Conservation (phyloP, 1,140 invertebrate species). For the Drosophila nannoptera region DNA sequence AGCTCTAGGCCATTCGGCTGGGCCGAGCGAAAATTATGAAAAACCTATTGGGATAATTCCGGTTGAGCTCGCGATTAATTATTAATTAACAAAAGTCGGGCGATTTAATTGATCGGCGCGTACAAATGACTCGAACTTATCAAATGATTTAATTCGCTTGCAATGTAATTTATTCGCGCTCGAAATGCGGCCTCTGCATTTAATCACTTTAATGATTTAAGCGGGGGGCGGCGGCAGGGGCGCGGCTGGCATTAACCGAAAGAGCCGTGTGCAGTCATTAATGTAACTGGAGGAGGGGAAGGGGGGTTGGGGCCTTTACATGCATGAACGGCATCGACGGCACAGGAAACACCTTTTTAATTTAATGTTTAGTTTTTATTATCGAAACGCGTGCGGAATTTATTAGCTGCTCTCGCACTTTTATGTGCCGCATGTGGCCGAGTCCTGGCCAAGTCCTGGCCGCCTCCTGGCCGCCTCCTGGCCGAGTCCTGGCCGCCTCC, state of each 20-base stretch:
- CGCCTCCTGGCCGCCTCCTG: neutral
- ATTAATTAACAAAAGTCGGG: neutral
- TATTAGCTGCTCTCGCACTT: conserved; percentile 51
- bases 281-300: conserved; percentile 5
- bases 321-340: conserved; percentile 47
- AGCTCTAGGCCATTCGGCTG: no score
- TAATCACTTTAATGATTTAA: conserved; percentile 11
- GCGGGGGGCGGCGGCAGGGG: neutral
- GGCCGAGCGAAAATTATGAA: neutral
- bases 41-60: neutral
- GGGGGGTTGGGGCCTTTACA: conserved; percentile 32
- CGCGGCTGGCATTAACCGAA: neutral
- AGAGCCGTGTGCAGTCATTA: conserved; percentile 23
- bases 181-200: neutral
- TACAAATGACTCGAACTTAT: neutral
- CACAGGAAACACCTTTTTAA: conserved; percentile 66
- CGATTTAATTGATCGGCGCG: neutral
- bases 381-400: conserved; percentile 53
- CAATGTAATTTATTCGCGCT: conserved; percentile 1
- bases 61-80: conserved; percentile 1
- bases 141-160: conserved; percentile 6
- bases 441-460: neutral
- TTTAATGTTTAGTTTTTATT: conserved; percentile 73
- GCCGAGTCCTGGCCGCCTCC: neutral
- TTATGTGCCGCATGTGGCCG: conserved; percentile 41